Evolutionary conservation across 2,888 invertebrate genomes (phyloP).

Genomic region (Antheraea yamamai): DNA sequence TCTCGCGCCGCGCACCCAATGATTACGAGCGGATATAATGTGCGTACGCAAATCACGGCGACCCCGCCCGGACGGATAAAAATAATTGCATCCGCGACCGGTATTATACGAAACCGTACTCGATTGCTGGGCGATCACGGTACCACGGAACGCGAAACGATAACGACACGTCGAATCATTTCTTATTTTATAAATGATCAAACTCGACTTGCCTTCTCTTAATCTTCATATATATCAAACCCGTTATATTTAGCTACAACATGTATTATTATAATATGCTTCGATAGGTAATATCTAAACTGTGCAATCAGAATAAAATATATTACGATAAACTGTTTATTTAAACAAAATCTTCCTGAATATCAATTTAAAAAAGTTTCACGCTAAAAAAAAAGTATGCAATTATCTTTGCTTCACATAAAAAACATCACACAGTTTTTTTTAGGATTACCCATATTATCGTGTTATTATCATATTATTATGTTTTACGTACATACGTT

Average conservation of each 20-base stretch:
- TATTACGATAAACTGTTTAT: too few relatives aligned
- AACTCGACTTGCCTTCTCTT: background rate
- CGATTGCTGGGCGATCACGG: conserved; percentile 12
- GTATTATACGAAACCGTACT: conserved; percentile 16
- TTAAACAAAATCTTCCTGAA: too few relatives aligned
- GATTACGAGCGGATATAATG: conserved; percentile 29
- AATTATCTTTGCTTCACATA: too few relatives aligned
- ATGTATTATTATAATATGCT: background rate
- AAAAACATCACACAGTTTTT: too few relatives aligned
- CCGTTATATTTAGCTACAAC: background rate
- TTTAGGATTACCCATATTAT: too few relatives aligned
- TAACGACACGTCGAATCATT: background rate
- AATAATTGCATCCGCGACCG: conserved; percentile 40
- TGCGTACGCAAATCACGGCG: conserved; percentile 69
- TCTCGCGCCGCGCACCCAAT: conserved; percentile 19
- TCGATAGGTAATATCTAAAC: background rate
- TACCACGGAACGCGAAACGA: conserved; percentile 1
- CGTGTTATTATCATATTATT: too few relatives aligned
- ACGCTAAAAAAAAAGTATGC: too few relatives aligned
- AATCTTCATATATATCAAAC: background rate
- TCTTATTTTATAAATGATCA: background rate
- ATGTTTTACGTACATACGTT: too few relatives aligned
- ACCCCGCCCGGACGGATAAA: conserved; percentile 47
- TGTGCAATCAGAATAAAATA: background rate
- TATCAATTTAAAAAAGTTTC: too few relatives aligned